Conservation (phyloP, 1,140 invertebrate genomes). For the Drosophila insularis region DNA sequence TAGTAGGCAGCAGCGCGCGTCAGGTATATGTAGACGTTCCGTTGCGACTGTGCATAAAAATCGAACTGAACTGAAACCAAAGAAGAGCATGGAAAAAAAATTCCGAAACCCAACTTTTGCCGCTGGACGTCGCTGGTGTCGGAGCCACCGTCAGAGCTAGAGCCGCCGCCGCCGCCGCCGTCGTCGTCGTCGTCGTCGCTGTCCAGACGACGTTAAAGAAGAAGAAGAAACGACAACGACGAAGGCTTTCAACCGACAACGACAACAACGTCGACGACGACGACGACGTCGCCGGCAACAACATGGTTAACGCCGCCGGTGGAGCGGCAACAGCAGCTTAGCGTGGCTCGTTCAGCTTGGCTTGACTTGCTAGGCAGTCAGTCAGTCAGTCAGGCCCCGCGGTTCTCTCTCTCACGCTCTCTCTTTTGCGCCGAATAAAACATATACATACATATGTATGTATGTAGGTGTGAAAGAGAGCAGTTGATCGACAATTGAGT, state of each 20-base stretch:
- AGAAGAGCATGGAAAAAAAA: conserved; percentile 80
- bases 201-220: conserved; percentile 34
- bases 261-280: conserved; percentile 22
- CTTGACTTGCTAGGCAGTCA: conserved; percentile 56
- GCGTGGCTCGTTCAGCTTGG: conserved; percentile 77
- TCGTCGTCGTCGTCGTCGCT: conserved; percentile 5
- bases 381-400: not conserved
- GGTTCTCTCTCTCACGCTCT: not conserved
- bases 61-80: conserved; percentile 81
- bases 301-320: conserved; percentile 73
- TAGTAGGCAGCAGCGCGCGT: conserved; percentile 38
- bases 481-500: conserved; percentile 8
- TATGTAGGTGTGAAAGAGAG: conserved; percentile 33
- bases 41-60: conserved; percentile 80
- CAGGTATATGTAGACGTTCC: conserved; percentile 60
- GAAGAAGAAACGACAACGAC: conserved; percentile 7
- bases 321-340: conserved; percentile 75
- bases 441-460: not conserved
- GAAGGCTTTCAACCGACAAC: conserved; percentile 53
- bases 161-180: conserved; percentile 13
- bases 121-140: conserved; percentile 36
- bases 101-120: conserved; percentile 76
- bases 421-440: not conserved
- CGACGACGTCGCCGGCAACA: conserved; percentile 40
- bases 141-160: conserved; percentile 11